Conservation (phyloP, 2,888 invertebrate genomes). For the Melipona beecheii region DNA sequence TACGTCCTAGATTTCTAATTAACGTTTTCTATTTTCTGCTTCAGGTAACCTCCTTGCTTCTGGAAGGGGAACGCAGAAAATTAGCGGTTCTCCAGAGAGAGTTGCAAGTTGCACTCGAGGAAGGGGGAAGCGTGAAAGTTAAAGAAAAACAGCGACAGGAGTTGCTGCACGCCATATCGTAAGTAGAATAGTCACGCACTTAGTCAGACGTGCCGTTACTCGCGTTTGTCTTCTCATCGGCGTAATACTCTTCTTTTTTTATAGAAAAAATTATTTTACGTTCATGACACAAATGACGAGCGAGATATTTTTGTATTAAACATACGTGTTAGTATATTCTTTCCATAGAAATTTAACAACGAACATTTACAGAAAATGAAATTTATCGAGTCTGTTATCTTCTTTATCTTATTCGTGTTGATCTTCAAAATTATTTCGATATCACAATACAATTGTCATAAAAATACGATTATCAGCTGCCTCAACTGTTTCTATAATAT, state of each 20-base stretch:
- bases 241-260: background rate
- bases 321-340: too few relatives aligned
- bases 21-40: conserved; percentile 60
- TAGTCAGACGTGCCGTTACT: background rate
- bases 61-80: conserved; percentile 89
- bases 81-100: conserved; percentile 88
- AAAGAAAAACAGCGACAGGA: conserved; percentile 89
- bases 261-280: too few relatives aligned
- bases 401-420: background rate
- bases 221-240: background rate
- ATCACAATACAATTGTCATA: background rate
- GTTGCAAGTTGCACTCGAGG: conserved; percentile 87
- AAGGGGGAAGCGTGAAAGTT: conserved; percentile 88
- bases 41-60: conserved; percentile 88
- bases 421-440: too few relatives aligned
- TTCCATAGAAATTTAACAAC: background rate
- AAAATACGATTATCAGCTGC: background rate
- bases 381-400: background rate
- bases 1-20: background rate
- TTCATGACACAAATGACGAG: too few relatives aligned
- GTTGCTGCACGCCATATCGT: conserved; percentile 88
- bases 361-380: background rate
- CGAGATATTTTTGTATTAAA: background rate
- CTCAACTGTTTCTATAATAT: too few relatives aligned
- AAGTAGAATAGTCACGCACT: conserved; percentile 79